These are phyloP conservation scores for Drosophila lacicola DNA, from an alignment of 2,888 invertebrate genomes.

Conservation along the genomic window DNA sequence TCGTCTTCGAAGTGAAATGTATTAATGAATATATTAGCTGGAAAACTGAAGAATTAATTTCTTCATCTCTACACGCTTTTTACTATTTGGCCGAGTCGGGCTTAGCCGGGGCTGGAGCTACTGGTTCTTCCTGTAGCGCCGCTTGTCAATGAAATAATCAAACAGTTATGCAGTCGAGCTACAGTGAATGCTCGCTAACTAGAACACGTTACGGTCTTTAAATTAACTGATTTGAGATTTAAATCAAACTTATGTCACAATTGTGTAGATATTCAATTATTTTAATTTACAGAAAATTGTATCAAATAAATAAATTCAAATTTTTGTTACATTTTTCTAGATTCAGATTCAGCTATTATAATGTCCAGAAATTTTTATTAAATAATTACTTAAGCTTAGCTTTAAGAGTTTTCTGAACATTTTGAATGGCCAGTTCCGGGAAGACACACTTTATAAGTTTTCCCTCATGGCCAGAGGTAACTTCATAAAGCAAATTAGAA, in stretches of 20 bases:
- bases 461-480: too few species aligned
- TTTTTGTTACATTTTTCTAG: too few species aligned
- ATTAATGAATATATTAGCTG: constrained; percentile 66
- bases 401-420: too few species aligned
- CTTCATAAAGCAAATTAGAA: too few species aligned
- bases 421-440: too few species aligned
- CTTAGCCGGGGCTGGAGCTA: constrained; percentile 7
- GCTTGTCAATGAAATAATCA: constrained; percentile 22
- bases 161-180: constrained; percentile 34
- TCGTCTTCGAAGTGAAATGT: constrained; percentile 62
- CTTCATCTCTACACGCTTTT: neutral
- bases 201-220: neutral
- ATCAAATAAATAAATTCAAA: neutral
- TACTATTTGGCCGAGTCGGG: constrained; percentile 43
- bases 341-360: too few species aligned
- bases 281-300: too few species aligned
- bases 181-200: constrained; percentile 7
- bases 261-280: too few species aligned
- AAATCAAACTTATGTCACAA: neutral
- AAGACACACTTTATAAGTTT: too few species aligned
- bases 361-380: too few species aligned
- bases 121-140: constrained; percentile 19
- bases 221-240: neutral
- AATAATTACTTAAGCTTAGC: too few species aligned
- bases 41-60: constrained; percentile 1